phyloP scores from a whole-genome alignment of 2,113 vertebrate species.

The Nycticorax nycticorax region DNA sequence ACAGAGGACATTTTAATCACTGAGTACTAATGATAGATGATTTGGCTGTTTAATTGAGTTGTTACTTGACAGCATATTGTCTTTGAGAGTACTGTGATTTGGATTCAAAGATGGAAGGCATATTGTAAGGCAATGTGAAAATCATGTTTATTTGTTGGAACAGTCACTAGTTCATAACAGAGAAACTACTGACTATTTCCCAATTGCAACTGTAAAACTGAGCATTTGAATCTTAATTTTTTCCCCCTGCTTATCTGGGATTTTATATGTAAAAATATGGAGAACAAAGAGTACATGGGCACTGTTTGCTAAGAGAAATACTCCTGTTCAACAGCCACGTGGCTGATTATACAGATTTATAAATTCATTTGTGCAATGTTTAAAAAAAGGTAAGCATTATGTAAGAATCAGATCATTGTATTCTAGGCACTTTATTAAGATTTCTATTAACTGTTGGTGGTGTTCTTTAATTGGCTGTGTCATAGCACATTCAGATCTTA shows the following conservation, averaged over 20 bases:
- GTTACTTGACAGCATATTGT: slow-evolving; percentile 50
- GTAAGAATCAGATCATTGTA: background rate
- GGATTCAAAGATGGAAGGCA: background rate
- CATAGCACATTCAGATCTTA: background rate
- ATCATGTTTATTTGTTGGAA: background rate
- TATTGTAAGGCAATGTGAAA: background rate
- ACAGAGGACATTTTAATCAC: slow-evolving; percentile 72
- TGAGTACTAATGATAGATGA: slow-evolving; percentile 49
- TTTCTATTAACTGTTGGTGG: background rate
- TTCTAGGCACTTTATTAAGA: background rate
- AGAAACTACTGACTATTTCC: background rate
- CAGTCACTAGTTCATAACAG: background rate
- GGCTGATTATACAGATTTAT: background rate
- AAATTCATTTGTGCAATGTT: background rate
- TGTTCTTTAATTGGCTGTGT: background rate
- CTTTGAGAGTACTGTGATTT: slow-evolving; percentile 18
- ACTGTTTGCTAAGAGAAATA: background rate
- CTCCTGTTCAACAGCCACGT: background rate
- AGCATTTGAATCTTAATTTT: background rate
- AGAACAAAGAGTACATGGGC: background rate
- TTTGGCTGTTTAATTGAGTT: slow-evolving; percentile 64
- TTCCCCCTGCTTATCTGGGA: background rate
- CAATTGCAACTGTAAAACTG: background rate
- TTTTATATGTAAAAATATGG: background rate
- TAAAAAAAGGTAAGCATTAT: background rate